These are phyloP conservation scores for Prenolepis imparis DNA, from an alignment of 2,888 invertebrate genomes.

Conservation along the genomic window DNA sequence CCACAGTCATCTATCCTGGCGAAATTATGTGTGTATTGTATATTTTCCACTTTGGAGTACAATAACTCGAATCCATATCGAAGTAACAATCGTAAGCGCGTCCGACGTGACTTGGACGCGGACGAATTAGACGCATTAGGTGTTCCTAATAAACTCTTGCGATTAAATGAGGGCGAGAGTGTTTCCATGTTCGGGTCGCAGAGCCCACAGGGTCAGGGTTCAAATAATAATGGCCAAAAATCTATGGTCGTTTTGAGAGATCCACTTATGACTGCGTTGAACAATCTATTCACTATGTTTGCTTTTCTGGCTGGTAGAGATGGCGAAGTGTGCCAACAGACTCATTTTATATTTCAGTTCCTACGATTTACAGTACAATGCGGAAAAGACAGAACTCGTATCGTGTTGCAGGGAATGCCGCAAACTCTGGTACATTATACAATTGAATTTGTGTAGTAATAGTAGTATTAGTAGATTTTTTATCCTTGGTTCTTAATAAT, in stretches of 20 bases:
- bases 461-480: not conserved
- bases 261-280: constrained; percentile 89
- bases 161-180: constrained; percentile 89
- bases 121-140: constrained; percentile 89
- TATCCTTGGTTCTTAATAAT: not conserved
- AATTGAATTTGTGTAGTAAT: not conserved
- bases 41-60: constrained; percentile 90
- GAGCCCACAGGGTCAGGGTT: constrained; percentile 83
- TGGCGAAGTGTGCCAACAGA: constrained; percentile 94
- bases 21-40: constrained; percentile 91
- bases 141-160: constrained; percentile 88
- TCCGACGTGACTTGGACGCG: constrained; percentile 87
- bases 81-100: constrained; percentile 88
- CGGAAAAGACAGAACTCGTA: constrained; percentile 91
- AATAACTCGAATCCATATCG: constrained; percentile 86
- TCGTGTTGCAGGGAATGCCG: constrained; percentile 92
- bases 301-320: constrained; percentile 90
- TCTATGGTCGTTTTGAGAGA: constrained; percentile 87
- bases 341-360: constrained; percentile 93
- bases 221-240: constrained; percentile 80
- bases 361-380: constrained; percentile 92
- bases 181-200: constrained; percentile 86
- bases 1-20: constrained; percentile 93
- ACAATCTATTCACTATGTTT: constrained; percentile 91
- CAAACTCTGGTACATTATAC: constrained; percentile 88